Base-by-base conservation (phyloP, 2,797 vertebrate genomes). In the Paratrypauchen microcephalus region DNA sequence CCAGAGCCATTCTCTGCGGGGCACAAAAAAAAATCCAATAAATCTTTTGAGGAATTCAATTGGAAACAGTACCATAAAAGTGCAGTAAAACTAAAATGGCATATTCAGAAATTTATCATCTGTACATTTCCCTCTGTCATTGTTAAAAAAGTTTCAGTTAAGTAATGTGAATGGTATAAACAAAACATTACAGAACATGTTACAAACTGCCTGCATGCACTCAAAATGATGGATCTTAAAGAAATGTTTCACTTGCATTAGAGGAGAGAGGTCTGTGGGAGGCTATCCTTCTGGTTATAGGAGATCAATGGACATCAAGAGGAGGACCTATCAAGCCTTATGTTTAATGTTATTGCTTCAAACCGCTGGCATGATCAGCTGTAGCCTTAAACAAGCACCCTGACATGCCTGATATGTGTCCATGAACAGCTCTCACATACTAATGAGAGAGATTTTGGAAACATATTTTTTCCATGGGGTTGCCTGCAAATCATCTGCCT, bases 21-120 rank as follows among this genome's bases (percentile, higher is more conserved):
- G 41, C 23, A 48, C 62, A 28, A 48, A 24, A 64, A 45, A 64
- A 47, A 64, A 47, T 26, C 62, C 62, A 64, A 48, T 64, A 64
- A 64, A 64, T 41, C 60, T 62, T 64, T 64, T 48, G 41, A 47
- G 23, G 62, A 48, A 64, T 64, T 64, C 62, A 47, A 64, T 64
- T 64, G 62, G 62, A 48, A 47, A 64, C 13, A 32, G 9, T 4
- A 24, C 24, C 0, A 24, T 57, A 57, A 28, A 57, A 57, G 41
- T 47, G 41, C 41, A 16, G 16, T 64, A 26, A 64, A 64, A 64
- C 19, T 48, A 26, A 64, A 26, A 64, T 26, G 19, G 41, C 23
- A 16, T 28, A 23, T 47, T 45, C 39, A 24, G 4, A 23, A 9
- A 64, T n/a, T 59, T 61, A 18, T 57, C 30, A 50, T 5, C 30